Evolutionary conservation across 2,113 vertebrate species (phyloP).

Genomic region (Puffinus mauretanicus): DNA sequence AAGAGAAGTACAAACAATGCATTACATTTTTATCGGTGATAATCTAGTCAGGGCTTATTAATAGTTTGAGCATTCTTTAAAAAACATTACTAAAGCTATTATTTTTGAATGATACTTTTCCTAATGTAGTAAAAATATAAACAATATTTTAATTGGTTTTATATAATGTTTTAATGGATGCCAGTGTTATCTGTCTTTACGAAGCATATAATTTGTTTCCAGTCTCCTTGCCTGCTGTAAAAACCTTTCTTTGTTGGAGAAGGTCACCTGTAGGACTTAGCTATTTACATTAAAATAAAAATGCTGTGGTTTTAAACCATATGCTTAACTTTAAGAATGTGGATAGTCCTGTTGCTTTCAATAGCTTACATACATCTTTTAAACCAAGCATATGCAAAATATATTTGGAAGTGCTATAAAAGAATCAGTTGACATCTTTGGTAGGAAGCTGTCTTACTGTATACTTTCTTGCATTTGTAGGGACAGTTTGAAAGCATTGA

Average conservation of each 20-base stretch:
- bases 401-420: conserved; percentile 21
- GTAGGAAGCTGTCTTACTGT: neutral
- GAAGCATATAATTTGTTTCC: neutral
- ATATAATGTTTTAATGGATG: conserved; percentile 6
- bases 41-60: neutral
- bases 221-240: neutral
- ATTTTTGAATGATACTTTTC: neutral
- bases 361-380: neutral
- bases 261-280: conserved; percentile 13
- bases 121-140: neutral
- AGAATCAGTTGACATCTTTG: neutral
- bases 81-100: neutral
- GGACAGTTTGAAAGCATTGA: neutral
- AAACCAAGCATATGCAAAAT: neutral
- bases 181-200: neutral
- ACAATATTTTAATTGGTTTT: conserved; percentile 17
- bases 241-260: neutral
- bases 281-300: conserved; percentile 15
- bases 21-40: neutral
- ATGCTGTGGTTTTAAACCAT: neutral
- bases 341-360: conserved; percentile 17
- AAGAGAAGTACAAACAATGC: neutral
- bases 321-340: neutral
- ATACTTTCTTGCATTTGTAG: neutral
- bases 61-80: neutral